Conservation (phyloP, 2,888 invertebrate genomes). For the Drosophila rubida region DNA sequence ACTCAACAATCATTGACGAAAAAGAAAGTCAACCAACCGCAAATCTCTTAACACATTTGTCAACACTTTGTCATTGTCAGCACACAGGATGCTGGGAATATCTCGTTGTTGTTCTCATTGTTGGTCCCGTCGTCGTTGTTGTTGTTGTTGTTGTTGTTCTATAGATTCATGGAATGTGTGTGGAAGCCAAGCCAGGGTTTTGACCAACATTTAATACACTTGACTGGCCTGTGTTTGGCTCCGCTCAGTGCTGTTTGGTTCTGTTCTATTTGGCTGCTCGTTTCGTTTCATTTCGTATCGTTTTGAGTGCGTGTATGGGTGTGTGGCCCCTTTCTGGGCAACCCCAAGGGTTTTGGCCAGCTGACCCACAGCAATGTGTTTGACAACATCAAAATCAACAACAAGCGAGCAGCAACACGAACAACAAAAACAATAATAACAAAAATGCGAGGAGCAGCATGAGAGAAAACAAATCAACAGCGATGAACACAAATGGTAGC, state of each 20-base stretch:
- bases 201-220: conserved; percentile 75
- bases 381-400: conserved; percentile 32
- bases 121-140: no score
- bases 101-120: conserved; percentile 1
- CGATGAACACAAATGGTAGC: conserved; percentile 72
- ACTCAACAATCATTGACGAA: conserved; percentile 62
- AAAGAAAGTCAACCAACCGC: conserved; percentile 76
- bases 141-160: conserved; percentile 8
- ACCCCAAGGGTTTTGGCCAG: conserved; percentile 33
- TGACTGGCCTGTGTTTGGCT: conserved; percentile 38
- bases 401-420: conserved; percentile 18
- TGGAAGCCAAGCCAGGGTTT: conserved; percentile 17
- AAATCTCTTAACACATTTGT: conserved; percentile 83
- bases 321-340: neutral
- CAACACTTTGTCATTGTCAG: conserved; percentile 83
- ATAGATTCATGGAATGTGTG: conserved; percentile 10
- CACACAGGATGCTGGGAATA: conserved; percentile 28
- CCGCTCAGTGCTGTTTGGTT: conserved; percentile 7
- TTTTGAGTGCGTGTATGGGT: no score
- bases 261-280: conserved; percentile 30
- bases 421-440: conserved; percentile 20
- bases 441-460: conserved; percentile 16
- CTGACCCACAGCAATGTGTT: conserved; percentile 41
- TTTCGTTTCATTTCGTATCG: conserved; percentile 25
- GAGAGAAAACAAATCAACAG: conserved; percentile 70